Percentiles rank a stretch among this genome's conserved stretches.
phyloP scores from a whole-genome alignment of 30 jellyfish, hydroid and myxozoan genomes.

The Hydractinia echinata region DNA sequence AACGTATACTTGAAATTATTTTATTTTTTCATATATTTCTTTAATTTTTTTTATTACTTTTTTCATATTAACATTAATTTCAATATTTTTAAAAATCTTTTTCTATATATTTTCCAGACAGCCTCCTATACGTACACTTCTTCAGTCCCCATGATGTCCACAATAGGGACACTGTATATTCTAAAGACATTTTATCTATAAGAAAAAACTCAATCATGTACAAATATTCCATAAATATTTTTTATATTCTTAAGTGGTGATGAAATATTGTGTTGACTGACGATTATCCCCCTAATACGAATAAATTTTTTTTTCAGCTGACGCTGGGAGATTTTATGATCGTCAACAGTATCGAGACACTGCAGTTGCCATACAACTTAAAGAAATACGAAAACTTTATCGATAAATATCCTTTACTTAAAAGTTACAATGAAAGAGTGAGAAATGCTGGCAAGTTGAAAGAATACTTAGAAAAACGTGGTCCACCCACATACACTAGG shows the following conservation, averaged over 20 bases:
- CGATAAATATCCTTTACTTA: constrained; percentile 24
- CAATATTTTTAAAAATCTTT: too few species aligned
- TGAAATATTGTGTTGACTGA: too few species aligned
- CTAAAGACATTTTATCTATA: too few species aligned
- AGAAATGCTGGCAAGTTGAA: constrained; percentile 28
- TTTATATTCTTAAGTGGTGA: not conserved
- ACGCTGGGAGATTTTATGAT: constrained; percentile 24
- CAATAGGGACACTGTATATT: too few species aligned
- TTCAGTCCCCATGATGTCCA: too few species aligned
- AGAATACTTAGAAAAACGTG: constrained; percentile 33
- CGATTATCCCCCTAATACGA: too few species aligned
- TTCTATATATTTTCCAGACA: too few species aligned
- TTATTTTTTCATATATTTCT: too few species aligned
- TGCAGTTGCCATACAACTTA: not conserved
- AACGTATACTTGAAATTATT: too few species aligned
- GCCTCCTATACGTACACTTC: too few species aligned
- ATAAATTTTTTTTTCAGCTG: constrained; percentile 6
- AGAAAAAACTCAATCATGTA: not conserved
- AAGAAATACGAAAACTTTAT: not conserved
- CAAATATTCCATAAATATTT: not conserved
- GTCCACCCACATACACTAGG: not conserved
- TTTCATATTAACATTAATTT: too few species aligned
- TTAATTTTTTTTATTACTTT: too few species aligned
- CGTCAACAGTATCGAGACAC: not conserved
- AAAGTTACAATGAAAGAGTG: constrained; percentile 20